Percentiles rank a stretch among this genome's conserved stretches.
phyloP scores from a whole-genome alignment of 2,797 vertebrate genomes.

The Macropodus opercularis region DNA sequence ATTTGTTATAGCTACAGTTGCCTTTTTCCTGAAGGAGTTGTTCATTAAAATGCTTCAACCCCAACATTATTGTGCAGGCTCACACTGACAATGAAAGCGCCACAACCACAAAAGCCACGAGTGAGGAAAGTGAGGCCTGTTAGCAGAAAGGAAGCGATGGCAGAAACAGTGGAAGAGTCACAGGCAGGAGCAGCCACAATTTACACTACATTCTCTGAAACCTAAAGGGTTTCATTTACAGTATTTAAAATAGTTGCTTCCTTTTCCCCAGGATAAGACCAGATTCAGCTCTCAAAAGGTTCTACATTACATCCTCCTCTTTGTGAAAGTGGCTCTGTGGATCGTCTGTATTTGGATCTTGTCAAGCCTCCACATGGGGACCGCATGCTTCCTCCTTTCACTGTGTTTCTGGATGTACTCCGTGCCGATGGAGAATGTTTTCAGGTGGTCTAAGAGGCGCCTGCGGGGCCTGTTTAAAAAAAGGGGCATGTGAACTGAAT shows the following conservation, averaged over 20 bases:
- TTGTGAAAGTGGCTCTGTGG: conserved; percentile 47
- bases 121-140: background rate
- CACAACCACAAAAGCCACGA: background rate
- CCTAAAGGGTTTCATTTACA: background rate
- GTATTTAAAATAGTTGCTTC: background rate
- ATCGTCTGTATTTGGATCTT: conserved; percentile 48
- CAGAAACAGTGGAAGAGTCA: background rate
- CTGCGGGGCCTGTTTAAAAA: background rate
- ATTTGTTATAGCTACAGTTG: too few species aligned
- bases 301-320: conserved; percentile 18
- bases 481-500: background rate
- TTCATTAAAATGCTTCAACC: background rate
- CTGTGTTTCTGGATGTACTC: conserved; percentile 36
- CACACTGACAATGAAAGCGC: background rate
- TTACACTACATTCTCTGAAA: background rate
- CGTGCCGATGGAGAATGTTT: conserved; percentile 3
- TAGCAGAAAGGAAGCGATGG: background rate
- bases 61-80: background rate
- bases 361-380: conserved; percentile 40
- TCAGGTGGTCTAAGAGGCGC: conserved; percentile 16
- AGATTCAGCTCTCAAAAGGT: background rate
- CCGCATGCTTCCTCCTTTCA: conserved; percentile 52
- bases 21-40: too few species aligned
- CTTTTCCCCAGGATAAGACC: conserved; percentile 5
- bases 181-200: background rate